Evolutionary conservation across 2,797 vertebrate species (phyloP).

Genomic region (Mareca strepera): DNA sequence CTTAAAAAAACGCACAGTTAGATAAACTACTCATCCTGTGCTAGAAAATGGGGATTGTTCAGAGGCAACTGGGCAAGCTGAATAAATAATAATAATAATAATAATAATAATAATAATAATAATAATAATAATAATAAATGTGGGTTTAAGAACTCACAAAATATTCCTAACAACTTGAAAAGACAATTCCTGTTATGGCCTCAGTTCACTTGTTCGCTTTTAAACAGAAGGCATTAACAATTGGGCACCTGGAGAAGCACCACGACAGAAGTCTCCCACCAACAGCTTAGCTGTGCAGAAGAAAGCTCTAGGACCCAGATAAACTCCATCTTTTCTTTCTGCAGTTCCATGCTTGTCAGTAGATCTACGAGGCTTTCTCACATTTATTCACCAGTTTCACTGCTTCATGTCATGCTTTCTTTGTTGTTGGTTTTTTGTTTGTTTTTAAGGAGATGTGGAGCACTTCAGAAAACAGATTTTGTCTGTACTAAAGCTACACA

Average conservation of each 20-base stretch:
- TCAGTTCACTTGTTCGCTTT: not conserved
- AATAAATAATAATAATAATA: not conserved
- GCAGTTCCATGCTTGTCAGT: not conserved
- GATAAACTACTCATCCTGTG: not conserved
- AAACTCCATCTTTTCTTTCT: not conserved
- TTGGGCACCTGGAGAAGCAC: not conserved
- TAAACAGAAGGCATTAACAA: not conserved
- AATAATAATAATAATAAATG: not conserved
- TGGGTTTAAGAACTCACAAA: not conserved
- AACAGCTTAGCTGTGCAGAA: not conserved
- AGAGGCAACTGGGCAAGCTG: not conserved
- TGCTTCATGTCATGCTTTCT: not conserved
- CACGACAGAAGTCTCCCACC: not conserved
- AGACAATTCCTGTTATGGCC: not conserved
- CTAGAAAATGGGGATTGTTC: not conserved
- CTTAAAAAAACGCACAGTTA: not conserved
- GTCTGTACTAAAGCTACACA: not conserved
- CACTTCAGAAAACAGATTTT: not conserved
- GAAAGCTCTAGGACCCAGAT: not conserved
- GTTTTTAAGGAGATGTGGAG: not conserved
- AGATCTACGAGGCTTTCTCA: not conserved
- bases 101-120: not conserved
- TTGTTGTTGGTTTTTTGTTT: no score
- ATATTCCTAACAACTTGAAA: not conserved
- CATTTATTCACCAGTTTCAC: not conserved